Conservation (phyloP, 2,797 vertebrate genomes). For the Alectoris magna region DNA sequence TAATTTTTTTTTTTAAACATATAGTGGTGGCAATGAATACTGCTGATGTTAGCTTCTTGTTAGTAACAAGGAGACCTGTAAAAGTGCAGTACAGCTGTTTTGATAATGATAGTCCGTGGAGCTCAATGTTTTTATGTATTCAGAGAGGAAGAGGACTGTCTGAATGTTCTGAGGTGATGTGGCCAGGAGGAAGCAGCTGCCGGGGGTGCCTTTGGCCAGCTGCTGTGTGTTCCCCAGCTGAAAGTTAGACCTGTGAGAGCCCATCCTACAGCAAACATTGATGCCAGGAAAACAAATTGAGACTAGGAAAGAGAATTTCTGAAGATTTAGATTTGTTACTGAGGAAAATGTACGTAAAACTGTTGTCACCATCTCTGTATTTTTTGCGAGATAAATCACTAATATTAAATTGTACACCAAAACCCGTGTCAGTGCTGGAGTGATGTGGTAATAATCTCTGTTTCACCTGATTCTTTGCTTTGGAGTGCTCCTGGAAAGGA, state of each 20-base stretch:
- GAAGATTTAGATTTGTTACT: neutral
- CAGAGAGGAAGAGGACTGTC: neutral
- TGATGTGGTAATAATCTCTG: neutral
- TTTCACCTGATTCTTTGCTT: neutral
- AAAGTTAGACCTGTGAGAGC: neutral
- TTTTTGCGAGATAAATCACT: neutral
- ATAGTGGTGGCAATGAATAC: too few species aligned
- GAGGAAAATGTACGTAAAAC: neutral
- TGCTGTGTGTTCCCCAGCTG: neutral
- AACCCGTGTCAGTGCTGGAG: neutral
- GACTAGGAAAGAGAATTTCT: neutral
- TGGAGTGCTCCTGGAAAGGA: neutral
- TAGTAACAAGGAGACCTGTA: neutral
- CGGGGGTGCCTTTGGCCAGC: neutral
- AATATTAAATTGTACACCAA: neutral
- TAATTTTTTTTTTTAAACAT: neutral
- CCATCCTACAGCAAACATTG: neutral
- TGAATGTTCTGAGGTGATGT: neutral
- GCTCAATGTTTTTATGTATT: neutral
- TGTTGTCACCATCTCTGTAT: rapidly evolving
- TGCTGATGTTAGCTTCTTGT: neutral
- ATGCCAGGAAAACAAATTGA: neutral
- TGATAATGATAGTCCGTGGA: neutral
- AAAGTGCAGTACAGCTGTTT: neutral
- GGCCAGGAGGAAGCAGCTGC: rapidly evolving